Evolutionary conservation across 2,113 vertebrate genomes (phyloP).

Genomic region (Numida meleagris): DNA sequence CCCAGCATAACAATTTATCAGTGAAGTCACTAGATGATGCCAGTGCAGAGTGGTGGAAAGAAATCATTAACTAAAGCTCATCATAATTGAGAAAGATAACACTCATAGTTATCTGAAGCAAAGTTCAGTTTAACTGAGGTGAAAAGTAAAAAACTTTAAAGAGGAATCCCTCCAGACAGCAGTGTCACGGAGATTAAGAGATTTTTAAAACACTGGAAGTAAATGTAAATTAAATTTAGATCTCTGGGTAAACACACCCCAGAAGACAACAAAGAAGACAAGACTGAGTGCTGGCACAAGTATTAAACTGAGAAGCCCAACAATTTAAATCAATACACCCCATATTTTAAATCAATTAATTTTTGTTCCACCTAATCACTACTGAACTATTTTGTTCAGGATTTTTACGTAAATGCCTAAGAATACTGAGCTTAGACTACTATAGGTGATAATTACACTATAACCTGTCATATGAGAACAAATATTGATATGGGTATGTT

Average conservation of each 20-base stretch:
- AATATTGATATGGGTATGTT: not conserved
- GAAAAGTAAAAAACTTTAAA: not conserved
- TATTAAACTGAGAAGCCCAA: not conserved
- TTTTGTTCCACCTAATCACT: not conserved
- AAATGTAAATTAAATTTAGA: not conserved
- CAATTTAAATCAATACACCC: no score
- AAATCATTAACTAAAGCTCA: not conserved
- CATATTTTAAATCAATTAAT: not conserved
- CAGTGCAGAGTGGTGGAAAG: not conserved
- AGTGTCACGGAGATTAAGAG: not conserved
- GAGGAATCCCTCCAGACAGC: not conserved
- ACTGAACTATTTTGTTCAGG: not conserved
- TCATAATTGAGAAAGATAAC: not conserved
- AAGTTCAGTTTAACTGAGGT: not conserved
- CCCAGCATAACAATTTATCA: not conserved
- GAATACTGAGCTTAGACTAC: not conserved
- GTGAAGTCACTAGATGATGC: not conserved
- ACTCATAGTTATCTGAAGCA: not conserved
- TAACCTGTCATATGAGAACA: not conserved
- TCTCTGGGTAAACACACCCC: not conserved
- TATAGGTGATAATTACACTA: not conserved
- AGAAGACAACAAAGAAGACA: not conserved
- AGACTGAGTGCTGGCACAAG: not conserved
- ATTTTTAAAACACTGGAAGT: not conserved
- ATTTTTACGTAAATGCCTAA: not conserved